A percentile compares a stretch with the other conserved stretches of the same genome.
Evolutionary conservation across 2,888 invertebrate species (phyloP).

Genomic region (Drosophila paramelanica): DNA sequence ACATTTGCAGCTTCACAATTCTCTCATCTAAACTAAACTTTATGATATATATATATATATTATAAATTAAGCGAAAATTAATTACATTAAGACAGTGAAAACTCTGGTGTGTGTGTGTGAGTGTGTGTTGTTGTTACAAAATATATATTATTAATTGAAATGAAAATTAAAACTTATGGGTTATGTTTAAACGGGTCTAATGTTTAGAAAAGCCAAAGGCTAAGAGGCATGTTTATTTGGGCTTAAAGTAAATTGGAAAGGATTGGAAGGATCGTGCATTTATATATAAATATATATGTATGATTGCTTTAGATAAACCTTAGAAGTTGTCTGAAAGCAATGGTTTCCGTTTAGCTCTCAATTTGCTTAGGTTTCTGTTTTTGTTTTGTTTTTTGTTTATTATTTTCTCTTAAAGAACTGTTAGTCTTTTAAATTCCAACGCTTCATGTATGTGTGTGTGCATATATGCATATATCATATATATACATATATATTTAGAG

Average conservation of each 20-base stretch:
- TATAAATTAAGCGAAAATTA: conserved; percentile 66
- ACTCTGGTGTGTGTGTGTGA: conserved; percentile 5
- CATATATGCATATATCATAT: conserved; percentile 48
- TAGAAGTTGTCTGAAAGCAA: background rate
- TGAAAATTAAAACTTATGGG: conserved; percentile 10
- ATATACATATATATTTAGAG: conserved; percentile 48
- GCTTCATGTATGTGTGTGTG: conserved; percentile 38
- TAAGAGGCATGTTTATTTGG: conserved; percentile 54
- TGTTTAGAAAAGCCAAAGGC: conserved; percentile 61
- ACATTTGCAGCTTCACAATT: conserved; percentile 54
- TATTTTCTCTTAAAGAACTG: conserved; percentile 65
- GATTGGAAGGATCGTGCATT: conserved; percentile 56
- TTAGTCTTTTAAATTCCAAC: conserved; percentile 79
- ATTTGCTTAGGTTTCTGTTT: conserved; percentile 9
- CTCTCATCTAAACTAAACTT: conserved; percentile 43
- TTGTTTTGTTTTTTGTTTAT: background rate
- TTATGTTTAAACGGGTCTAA: conserved; percentile 8
- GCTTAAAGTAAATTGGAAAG: conserved; percentile 43
- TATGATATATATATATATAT: conserved; percentile 37
- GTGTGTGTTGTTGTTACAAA: background rate
- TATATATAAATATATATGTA: conserved; percentile 13
- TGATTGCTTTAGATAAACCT: conserved; percentile 21
- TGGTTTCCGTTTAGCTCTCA: background rate
- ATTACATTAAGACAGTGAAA: conserved; percentile 54
- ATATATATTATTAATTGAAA: conserved; percentile 7